phyloP scores from a whole-genome alignment of 2,797 vertebrate genomes.

The Schizopygopsis malacanthus region DNA sequence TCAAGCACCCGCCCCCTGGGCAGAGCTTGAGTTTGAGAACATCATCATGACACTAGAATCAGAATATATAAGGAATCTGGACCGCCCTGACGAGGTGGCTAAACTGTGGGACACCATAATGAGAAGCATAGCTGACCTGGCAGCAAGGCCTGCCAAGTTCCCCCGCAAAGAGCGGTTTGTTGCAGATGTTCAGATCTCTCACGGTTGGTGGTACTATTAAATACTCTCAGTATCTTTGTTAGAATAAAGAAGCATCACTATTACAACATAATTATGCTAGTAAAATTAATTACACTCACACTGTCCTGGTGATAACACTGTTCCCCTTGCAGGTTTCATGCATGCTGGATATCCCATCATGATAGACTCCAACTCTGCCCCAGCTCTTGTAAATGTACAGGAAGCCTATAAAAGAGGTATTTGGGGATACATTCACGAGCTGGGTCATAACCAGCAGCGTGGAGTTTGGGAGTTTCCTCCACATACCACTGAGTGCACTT shows the following conservation, averaged over 20 bases:
- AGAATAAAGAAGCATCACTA: neutral
- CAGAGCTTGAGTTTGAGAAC: constrained; percentile 88
- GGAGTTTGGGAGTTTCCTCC: constrained; percentile 84
- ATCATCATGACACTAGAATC: constrained; percentile 84
- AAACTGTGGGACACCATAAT: constrained; percentile 83
- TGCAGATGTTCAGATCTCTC: constrained; percentile 87
- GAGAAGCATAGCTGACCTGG: constrained; percentile 80
- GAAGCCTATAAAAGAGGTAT: constrained; percentile 64
- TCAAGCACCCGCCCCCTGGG: constrained; percentile 83
- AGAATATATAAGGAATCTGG: constrained; percentile 72
- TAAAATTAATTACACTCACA: neutral
- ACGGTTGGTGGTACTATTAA: constrained; percentile 64
- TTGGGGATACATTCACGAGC: constrained; percentile 89
- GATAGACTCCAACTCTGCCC: constrained; percentile 71
- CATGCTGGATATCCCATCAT: constrained; percentile 92
- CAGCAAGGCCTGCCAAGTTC: constrained; percentile 78
- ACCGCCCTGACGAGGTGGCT: constrained; percentile 76
- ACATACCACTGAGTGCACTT: constrained; percentile 91
- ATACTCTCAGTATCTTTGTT: neutral
- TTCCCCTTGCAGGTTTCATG: constrained; percentile 82
- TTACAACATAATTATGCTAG: too few species aligned
- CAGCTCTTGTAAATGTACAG: constrained; percentile 62
- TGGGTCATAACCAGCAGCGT: constrained; percentile 91
- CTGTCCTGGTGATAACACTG: neutral
- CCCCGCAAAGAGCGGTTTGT: constrained; percentile 88